phyloP scores from a whole-genome alignment of 2,797 vertebrate species.

The Rhadinocentrus ornatus region DNA sequence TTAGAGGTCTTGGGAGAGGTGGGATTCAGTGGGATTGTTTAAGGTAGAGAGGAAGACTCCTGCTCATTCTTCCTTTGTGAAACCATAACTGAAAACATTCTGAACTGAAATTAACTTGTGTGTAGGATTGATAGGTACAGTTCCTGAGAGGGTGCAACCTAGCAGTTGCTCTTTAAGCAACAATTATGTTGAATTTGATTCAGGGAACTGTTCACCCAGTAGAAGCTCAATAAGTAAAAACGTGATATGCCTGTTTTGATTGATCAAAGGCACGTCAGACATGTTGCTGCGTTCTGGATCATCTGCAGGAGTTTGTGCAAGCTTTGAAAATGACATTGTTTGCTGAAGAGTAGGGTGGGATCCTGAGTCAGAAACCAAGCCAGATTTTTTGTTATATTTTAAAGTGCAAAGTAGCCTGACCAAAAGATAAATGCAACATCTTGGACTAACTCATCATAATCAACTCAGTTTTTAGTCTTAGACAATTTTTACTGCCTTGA shows the following conservation, averaged over 20 bases:
- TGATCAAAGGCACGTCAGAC: background rate
- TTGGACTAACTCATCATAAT: background rate
- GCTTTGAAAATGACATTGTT: background rate
- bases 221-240: background rate
- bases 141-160: too few relatives aligned
- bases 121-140: background rate
- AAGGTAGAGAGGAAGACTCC: background rate
- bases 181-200: background rate
- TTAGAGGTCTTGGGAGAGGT: background rate
- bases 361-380: background rate
- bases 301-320: background rate
- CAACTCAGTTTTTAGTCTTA: background rate
- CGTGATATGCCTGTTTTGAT: background rate
- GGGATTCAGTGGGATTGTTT: background rate
- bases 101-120: background rate
- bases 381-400: background rate
- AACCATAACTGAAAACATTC: background rate
- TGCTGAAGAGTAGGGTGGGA: background rate
- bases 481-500: too few relatives aligned
- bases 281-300: background rate
- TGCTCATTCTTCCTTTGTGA: background rate
- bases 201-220: background rate
- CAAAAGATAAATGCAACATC: background rate
- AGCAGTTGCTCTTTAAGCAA: background rate
- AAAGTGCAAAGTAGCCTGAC: background rate